Conservation (phyloP, 2,797 vertebrate genomes). For the Crax fasciolata region DNA sequence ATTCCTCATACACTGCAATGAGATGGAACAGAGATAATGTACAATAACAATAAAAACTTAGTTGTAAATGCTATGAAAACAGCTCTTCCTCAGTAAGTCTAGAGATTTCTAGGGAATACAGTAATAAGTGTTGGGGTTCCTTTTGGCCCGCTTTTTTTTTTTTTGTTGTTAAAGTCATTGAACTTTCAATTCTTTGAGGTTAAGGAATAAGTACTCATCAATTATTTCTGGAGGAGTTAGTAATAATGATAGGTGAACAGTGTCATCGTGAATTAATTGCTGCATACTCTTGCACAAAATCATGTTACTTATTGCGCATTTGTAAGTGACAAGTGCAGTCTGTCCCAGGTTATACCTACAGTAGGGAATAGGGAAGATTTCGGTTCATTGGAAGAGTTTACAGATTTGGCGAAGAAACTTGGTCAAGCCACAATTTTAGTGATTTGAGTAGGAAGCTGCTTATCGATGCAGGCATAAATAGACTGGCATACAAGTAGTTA, state of each 20-base stretch:
- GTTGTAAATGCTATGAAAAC: background rate
- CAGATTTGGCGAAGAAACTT: background rate
- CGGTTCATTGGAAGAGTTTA: background rate
- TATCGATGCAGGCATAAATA: background rate
- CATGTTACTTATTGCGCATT: background rate
- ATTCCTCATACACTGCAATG: constrained; percentile 18
- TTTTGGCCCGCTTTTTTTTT: background rate
- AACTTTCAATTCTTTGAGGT: background rate
- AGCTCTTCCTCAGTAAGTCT: background rate
- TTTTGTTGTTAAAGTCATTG: background rate
- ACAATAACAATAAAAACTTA: background rate
- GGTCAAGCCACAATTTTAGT: background rate
- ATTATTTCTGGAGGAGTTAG: background rate
- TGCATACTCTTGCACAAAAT: background rate
- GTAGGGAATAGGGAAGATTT: background rate
- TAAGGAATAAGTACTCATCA: background rate
- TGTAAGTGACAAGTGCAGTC: background rate
- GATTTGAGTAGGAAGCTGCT: background rate
- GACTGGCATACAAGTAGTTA: background rate
- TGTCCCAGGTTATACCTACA: background rate
- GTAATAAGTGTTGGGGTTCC: background rate
- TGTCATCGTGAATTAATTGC: background rate
- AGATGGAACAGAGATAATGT: background rate
- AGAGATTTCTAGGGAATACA: background rate
- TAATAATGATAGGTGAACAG: background rate